Evolutionary conservation across 2,113 vertebrate species (phyloP).

Genomic region (Vireo altiloquus): DNA sequence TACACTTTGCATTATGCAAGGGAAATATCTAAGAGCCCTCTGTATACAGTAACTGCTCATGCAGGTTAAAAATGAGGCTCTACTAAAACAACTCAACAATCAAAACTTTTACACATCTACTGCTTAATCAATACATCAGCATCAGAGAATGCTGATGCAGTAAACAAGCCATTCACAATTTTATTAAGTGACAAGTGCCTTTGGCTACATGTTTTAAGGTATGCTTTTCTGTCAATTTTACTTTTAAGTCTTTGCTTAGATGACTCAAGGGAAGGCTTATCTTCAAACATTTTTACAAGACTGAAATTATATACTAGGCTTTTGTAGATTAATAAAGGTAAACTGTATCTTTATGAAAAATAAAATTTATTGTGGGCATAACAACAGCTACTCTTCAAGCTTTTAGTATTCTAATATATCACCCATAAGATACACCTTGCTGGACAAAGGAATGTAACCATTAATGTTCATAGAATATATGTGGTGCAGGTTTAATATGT

Average conservation of each 20-base stretch:
- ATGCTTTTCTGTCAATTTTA: background rate
- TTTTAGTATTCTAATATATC: background rate
- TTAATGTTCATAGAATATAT: background rate
- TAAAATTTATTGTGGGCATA: background rate
- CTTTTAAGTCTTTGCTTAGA: background rate
- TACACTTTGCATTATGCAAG: background rate
- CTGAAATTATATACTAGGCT: background rate
- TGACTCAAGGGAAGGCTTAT: background rate
- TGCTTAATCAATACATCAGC: background rate
- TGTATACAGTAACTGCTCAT: background rate
- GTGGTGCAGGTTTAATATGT: background rate
- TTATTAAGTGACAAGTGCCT: background rate
- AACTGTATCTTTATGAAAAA: background rate
- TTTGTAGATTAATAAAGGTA: background rate
- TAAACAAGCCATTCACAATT: background rate
- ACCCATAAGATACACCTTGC: background rate
- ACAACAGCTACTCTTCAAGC: background rate
- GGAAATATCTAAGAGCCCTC: background rate
- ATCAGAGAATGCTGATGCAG: background rate
- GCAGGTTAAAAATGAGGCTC: background rate
- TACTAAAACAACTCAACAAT: background rate
- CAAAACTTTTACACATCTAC: background rate
- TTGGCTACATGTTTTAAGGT: background rate
- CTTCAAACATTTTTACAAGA: background rate
- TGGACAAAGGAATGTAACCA: background rate